Evolutionary conservation across 2,888 invertebrate species (phyloP).

Genomic region (Melinaea menophilus): DNA sequence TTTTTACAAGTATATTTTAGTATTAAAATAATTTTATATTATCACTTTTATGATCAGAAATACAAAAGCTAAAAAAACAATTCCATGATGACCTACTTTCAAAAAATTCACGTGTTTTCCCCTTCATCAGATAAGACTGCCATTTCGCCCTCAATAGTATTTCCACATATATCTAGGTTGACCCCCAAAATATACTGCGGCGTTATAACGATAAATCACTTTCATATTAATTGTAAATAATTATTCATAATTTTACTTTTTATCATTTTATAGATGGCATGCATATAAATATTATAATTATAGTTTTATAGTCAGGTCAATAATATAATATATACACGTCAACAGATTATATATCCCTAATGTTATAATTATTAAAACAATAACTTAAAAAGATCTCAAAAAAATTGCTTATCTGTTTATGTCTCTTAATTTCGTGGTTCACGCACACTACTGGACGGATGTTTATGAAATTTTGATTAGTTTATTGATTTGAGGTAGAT

Average conservation of each 20-base stretch:
- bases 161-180: constrained; percentile 31
- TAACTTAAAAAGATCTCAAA: too few relatives aligned
- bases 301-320: too few relatives aligned
- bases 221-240: background rate
- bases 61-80: constrained; percentile 5
- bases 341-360: too few relatives aligned
- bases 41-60: constrained; percentile 12
- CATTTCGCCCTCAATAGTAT: constrained; percentile 44
- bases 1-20: too few relatives aligned
- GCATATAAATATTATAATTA: background rate
- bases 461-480: too few relatives aligned
- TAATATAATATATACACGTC: too few relatives aligned
- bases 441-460: too few relatives aligned
- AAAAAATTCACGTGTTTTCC: constrained; percentile 52
- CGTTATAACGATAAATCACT: constrained; percentile 3
- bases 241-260: background rate
- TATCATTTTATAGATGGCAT: background rate
- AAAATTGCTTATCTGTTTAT: too few relatives aligned
- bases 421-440: too few relatives aligned
- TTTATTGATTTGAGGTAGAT: too few relatives aligned
- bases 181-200: constrained; percentile 24
- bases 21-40: too few relatives aligned
- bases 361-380: too few relatives aligned
- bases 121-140: constrained; percentile 65
- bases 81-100: constrained; percentile 68